Percentiles rank a stretch among this genome's conserved stretches.
These are phyloP conservation scores for Axis porcinus DNA, from an alignment of 2,113 vertebrate genomes.

Conservation along the genomic window DNA sequence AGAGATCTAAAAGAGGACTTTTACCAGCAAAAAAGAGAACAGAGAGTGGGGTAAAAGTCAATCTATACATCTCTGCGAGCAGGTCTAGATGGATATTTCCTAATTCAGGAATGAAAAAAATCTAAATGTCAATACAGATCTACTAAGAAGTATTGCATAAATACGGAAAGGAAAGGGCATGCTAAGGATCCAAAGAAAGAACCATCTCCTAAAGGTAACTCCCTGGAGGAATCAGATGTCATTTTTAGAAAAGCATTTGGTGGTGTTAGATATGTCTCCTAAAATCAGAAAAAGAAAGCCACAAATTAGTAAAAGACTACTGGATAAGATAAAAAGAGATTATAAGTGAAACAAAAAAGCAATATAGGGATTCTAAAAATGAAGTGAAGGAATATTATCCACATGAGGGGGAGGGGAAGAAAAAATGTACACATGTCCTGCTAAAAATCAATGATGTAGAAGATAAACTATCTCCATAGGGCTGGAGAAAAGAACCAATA, in stretches of 20 bases:
- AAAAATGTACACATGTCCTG: neutral
- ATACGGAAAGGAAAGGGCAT: neutral
- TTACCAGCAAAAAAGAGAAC: neutral
- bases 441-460: neutral
- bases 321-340: neutral
- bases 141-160: neutral
- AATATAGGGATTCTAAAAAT: neutral
- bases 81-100: neutral
- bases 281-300: slow-evolving; percentile 13
- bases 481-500: neutral
- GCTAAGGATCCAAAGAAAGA: neutral
- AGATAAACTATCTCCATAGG: neutral
- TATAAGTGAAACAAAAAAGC: neutral
- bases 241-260: slow-evolving; percentile 11
- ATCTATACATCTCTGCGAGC: neutral
- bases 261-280: neutral
- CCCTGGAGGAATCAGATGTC: neutral
- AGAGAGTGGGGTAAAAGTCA: neutral
- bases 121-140: neutral
- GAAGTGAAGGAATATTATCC: neutral
- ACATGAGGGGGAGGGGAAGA: accelerated
- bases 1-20: neutral
- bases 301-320: neutral
- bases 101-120: neutral
- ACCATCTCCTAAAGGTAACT: neutral